phyloP scores from a whole-genome alignment of 2,797 vertebrate species.

The Sandelia bainsii region DNA sequence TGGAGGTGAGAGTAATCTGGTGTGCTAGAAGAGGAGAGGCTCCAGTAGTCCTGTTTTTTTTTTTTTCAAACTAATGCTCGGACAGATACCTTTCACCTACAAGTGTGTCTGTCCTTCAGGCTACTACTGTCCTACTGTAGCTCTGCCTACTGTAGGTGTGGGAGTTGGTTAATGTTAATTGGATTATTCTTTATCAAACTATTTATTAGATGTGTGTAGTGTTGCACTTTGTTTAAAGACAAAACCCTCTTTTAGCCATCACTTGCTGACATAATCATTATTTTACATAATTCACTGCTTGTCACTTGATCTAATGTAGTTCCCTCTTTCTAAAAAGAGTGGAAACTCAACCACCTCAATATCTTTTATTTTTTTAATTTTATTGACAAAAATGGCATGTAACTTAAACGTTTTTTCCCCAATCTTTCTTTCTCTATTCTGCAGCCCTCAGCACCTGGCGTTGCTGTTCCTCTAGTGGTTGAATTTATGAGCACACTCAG shows the following conservation, averaged over 20 bases:
- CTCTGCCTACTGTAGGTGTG: slow-evolving; percentile 10
- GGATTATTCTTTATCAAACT: slow-evolving; percentile 10
- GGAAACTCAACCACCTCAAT: background rate
- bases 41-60: background rate
- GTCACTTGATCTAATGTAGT: slow-evolving; percentile 33
- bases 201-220: slow-evolving; percentile 7
- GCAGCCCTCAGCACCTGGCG: slow-evolving; percentile 24
- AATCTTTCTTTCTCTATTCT: background rate
- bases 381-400: slow-evolving; percentile 14
- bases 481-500: slow-evolving; percentile 66
- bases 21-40: background rate
- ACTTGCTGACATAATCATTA: too few relatives aligned
- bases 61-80: background rate
- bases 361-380: slow-evolving; percentile 31
- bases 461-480: slow-evolving; percentile 29
- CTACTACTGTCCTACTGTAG: background rate
- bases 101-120: slow-evolving; percentile 25
- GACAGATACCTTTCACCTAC: slow-evolving; percentile 72
- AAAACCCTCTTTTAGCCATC: too few relatives aligned
- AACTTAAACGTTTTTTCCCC: slow-evolving; percentile 14
- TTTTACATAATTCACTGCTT: slow-evolving; percentile 3
- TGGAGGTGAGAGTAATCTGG: background rate
- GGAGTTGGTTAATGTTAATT: slow-evolving; percentile 25
- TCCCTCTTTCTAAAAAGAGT: background rate
- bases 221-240: background rate